A percentile compares a stretch with the other conserved stretches of the same genome.
These are phyloP conservation scores for Myotis brandtii DNA, from an alignment of 2,113 vertebrate genomes.

Conservation along the genomic window DNA sequence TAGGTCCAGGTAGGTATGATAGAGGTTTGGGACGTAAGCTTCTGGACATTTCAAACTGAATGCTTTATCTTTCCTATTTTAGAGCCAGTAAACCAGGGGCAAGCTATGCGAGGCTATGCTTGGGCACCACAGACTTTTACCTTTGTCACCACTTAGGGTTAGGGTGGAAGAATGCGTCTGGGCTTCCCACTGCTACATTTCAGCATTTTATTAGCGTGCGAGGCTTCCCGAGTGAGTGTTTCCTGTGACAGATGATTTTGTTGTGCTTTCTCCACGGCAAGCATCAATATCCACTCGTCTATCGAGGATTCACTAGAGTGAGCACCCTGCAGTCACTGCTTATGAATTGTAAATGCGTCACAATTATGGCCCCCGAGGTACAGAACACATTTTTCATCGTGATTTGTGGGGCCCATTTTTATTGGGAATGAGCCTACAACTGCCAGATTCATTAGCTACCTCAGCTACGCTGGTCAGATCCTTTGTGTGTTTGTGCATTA, in stretches of 20 bases:
- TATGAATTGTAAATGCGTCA: constrained; percentile 74
- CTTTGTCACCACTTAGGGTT: neutral
- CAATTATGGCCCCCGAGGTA: constrained; percentile 63
- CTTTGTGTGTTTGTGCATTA: constrained; percentile 49
- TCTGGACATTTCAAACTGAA: neutral
- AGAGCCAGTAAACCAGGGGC: neutral
- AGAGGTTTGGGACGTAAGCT: neutral
- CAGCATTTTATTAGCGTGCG: constrained; percentile 55
- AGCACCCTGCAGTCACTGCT: constrained; percentile 53
- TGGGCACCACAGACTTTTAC: neutral
- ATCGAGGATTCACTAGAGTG: constrained; percentile 53
- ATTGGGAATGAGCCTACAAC: constrained; percentile 64
- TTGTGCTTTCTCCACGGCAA: constrained; percentile 1
- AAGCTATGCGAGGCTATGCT: neutral
- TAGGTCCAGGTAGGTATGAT: rapidly evolving
- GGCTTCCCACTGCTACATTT: constrained; percentile 30
- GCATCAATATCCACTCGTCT: constrained; percentile 20
- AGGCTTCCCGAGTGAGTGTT: constrained; percentile 58
- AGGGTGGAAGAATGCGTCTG: neutral
- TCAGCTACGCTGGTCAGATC: neutral
- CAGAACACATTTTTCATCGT: constrained; percentile 34
- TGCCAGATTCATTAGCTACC: constrained; percentile 57
- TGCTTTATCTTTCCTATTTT: neutral
- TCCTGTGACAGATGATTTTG: constrained; percentile 66
- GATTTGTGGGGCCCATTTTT: constrained; percentile 63